phyloP scores from a whole-genome alignment of 2,113 vertebrate genomes.

The cat (Felis catus) region DNA sequence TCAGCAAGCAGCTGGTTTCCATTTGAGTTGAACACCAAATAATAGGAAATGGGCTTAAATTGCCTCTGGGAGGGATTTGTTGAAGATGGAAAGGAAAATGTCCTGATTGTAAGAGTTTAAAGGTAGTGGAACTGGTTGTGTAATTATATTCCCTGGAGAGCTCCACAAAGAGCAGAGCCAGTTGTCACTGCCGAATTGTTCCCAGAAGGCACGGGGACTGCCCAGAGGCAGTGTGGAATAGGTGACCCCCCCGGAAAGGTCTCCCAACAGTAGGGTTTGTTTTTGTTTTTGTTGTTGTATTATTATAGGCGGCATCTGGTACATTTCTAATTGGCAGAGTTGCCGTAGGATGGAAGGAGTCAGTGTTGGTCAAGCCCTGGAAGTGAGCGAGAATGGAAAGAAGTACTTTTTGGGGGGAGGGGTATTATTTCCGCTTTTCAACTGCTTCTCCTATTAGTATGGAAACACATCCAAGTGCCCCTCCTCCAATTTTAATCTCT shows the following conservation, averaged over 20 bases:
- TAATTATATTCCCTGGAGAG: conserved; percentile 40
- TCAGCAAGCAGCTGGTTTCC: conserved; percentile 61
- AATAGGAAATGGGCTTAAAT: conserved; percentile 62
- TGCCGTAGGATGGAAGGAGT: conserved; percentile 16
- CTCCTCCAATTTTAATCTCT: not conserved
- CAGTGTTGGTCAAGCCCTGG: not conserved
- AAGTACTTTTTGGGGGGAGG: not conserved
- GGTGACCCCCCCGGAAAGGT: not conserved
- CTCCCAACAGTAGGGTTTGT: not conserved
- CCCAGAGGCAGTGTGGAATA: conserved; percentile 20
- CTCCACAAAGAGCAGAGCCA: conserved; percentile 7
- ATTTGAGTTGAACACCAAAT: conserved; percentile 48
- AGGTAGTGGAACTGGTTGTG: conserved; percentile 51
- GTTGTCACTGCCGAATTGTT: not conserved
- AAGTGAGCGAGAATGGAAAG: not conserved
- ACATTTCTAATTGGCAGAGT: conserved; percentile 23
- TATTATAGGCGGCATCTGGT: conserved; percentile 32
- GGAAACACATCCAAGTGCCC: not conserved
- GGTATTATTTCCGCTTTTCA: not conserved
- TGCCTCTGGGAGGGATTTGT: conserved; percentile 11
- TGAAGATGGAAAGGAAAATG: conserved; percentile 54
- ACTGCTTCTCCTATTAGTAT: not conserved
- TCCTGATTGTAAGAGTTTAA: conserved; percentile 53
- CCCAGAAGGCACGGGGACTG: not conserved
- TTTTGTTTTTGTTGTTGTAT: not conserved